phyloP scores from a whole-genome alignment of 2,888 invertebrate genomes.

The Sesia apiformis region DNA sequence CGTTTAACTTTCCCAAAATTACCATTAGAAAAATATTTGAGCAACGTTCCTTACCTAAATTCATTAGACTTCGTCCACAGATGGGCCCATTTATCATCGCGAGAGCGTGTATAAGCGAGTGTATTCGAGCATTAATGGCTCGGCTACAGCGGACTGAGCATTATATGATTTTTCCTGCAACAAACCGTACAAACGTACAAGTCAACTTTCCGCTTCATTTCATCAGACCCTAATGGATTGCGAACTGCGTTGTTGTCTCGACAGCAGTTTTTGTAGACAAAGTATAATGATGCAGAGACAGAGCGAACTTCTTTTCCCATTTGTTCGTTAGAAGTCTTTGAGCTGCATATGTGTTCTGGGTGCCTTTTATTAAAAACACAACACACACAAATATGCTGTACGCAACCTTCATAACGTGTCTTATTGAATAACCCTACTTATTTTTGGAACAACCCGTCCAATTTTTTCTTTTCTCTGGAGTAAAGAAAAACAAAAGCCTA shows the following conservation, averaged over 20 bases:
- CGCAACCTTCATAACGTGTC: background rate
- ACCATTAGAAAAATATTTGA: background rate
- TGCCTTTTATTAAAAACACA: background rate
- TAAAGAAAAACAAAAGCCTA: constrained; percentile 30
- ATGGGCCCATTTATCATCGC: constrained; percentile 32
- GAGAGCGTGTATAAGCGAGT: constrained; percentile 25
- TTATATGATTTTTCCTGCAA: constrained; percentile 33
- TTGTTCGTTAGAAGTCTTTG: background rate
- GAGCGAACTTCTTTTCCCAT: background rate
- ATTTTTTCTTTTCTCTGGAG: constrained; percentile 5
- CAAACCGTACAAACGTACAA: constrained; percentile 27
- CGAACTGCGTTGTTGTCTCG: constrained; percentile 52
- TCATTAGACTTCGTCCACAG: constrained; percentile 26
- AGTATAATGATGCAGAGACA: constrained; percentile 21
- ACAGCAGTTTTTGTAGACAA: constrained; percentile 45
- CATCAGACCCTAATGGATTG: constrained; percentile 62
- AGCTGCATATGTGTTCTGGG: background rate
- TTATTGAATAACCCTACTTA: background rate
- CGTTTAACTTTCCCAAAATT: no score
- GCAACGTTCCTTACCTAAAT: constrained; percentile 5
- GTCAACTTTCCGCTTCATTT: constrained; percentile 68
- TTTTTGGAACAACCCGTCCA: background rate
- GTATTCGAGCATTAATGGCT: constrained; percentile 34
- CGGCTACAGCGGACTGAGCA: constrained; percentile 19
- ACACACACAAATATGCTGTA: background rate